Base-by-base conservation (phyloP, 2,113 vertebrate genomes). In the Hippoglossus stenolepis region DNA sequence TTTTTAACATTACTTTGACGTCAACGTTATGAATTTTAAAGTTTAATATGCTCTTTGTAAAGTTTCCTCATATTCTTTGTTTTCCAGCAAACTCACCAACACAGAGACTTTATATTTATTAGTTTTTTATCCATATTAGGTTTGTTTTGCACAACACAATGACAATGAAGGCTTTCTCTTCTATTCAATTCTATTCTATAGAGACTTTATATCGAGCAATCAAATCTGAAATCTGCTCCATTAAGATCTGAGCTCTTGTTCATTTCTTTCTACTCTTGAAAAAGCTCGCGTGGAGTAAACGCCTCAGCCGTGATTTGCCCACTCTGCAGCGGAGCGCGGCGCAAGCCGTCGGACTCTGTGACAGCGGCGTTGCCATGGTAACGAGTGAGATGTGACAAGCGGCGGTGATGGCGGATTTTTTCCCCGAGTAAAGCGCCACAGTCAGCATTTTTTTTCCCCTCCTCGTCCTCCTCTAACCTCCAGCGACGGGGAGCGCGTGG, bases 401-500 rank as follows among this genome's bases (percentile, higher is more conserved):
- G 7, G 49, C 49, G 0, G 18, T 53, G 57, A 86, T 83, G 85
- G 86, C 54, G 70, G 70, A 78, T 2, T 23, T 23, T 73, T 62
- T 3, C 20, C 51, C 8, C 17, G 58, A 78, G 65, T 49, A 84
- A 89, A 88, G 77, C 21, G 9, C 73, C 70, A 56, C 75, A 83
- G 83, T 94, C 94, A 93, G 92, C 90, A 58, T 72, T 88, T 92
- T 79, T 72, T 87, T 92, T 76, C 35, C 53, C 53, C 35, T 40
- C 18, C 40, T 18, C 47, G 54, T 83, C 79, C 65, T 80, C 74
- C 63, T 54, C 65, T 70, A 70, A 85, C 86, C 86, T 88, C 85
- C 77, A 77, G 85, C 77, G 1, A 63, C 7, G 61, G 73, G 40
- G 68, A 58, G 80, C 4, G 3, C 0, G 35, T 73, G 21, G 70